These are phyloP conservation scores for Bungarus multicinctus DNA, from an alignment of 2,113 vertebrate species.

Conservation along the genomic window DNA sequence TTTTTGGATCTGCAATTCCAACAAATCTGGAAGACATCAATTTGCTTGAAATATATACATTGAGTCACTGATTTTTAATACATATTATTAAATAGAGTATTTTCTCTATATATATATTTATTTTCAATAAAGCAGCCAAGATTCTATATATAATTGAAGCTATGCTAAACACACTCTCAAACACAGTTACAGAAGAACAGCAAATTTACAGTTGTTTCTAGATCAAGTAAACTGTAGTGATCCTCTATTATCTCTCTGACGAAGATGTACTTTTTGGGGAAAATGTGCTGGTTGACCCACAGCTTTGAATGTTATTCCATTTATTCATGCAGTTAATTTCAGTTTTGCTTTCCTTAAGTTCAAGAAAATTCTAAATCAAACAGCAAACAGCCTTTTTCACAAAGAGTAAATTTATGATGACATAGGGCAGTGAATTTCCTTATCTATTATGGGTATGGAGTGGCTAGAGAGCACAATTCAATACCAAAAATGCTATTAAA, in stretches of 20 bases:
- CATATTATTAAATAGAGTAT: not conserved
- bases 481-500: not conserved
- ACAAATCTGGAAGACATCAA: not conserved
- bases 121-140: not conserved
- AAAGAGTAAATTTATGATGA: not conserved
- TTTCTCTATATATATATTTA: not conserved
- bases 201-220: not conserved
- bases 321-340: conserved; percentile 10
- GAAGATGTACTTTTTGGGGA: not conserved
- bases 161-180: not conserved
- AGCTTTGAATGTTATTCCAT: conserved; percentile 9
- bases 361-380: conserved; percentile 6
- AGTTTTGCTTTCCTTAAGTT: not conserved
- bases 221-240: not conserved
- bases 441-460: not conserved
- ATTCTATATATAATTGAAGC: no score
- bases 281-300: not conserved
- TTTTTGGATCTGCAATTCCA: not conserved
- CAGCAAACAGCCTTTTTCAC: not conserved
- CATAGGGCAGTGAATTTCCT: not conserved
- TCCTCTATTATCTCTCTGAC: not conserved
- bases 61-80: not conserved
- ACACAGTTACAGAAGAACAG: not conserved
- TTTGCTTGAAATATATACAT: not conserved
- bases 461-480: not conserved